A percentile compares a stretch with the other conserved stretches of the same genome.
Conservation (phyloP, 2,113 vertebrate species). For the Oxyruncus cristatus region DNA sequence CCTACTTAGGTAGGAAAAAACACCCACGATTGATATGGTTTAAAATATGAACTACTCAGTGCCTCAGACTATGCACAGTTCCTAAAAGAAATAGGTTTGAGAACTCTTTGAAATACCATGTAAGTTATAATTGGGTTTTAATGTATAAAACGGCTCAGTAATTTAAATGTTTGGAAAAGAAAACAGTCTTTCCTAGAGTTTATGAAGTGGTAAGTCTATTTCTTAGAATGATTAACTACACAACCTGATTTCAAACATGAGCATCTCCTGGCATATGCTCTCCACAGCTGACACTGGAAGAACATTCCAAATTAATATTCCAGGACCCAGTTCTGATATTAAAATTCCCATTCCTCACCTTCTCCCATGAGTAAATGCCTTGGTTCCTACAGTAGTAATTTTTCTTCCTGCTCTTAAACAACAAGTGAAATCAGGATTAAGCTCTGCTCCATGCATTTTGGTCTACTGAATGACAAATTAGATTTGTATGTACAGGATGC, state of each 20-base stretch:
- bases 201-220: constrained; percentile 63
- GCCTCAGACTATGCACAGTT: not conserved
- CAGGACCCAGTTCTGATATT: not conserved
- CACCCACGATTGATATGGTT: not conserved
- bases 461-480: not conserved
- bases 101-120: constrained; percentile 32
- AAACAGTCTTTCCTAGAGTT: constrained; percentile 64
- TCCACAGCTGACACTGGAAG: not conserved
- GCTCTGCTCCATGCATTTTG: not conserved
- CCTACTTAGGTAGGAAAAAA: not conserved
- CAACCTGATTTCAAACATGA: not conserved
- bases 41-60: not conserved
- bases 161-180: constrained; percentile 71
- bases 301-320: not conserved
- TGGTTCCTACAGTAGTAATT: not conserved
- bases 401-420: not conserved
- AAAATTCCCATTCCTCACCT: not conserved
- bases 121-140: constrained; percentile 64
- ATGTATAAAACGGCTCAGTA: constrained; percentile 56
- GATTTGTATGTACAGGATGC: not conserved
- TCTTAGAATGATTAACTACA: constrained; percentile 52
- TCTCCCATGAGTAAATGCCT: not conserved
- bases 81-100: constrained; percentile 9
- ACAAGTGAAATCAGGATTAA: not conserved
- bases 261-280: not conserved